These are phyloP conservation scores for Oxytorus armatus DNA, from an alignment of 2,888 invertebrate species.

Conservation along the genomic window DNA sequence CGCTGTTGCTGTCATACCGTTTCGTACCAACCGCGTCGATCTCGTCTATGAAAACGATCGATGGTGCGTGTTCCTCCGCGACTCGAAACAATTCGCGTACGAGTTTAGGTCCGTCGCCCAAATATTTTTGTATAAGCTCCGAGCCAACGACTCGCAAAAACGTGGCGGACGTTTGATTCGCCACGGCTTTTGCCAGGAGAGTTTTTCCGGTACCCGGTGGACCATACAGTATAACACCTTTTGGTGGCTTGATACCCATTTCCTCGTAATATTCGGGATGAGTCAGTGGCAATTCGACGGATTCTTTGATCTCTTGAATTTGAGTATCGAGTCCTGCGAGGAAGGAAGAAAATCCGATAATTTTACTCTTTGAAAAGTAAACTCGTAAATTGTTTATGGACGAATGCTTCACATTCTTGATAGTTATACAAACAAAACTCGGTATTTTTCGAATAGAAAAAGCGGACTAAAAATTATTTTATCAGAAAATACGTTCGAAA, in stretches of 20 bases:
- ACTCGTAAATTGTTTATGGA: no score
- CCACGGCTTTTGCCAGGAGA: constrained; percentile 98
- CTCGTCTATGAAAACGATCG: constrained; percentile 99
- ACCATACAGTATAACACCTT: constrained; percentile 99
- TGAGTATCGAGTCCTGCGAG: constrained; percentile 94
- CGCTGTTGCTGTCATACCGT: constrained; percentile 99
- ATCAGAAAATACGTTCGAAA: no score
- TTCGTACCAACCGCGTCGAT: constrained; percentile 99
- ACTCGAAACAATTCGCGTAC: constrained; percentile 99
- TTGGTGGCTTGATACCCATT: constrained; percentile 99
- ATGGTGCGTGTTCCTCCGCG: constrained; percentile 99
- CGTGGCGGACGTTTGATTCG: constrained; percentile 99
- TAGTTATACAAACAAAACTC: no score
- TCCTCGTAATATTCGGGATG: constrained; percentile 99
- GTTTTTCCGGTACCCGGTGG: constrained; percentile 99
- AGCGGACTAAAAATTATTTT: no score
- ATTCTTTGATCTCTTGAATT: constrained; percentile 99
- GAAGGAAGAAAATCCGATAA: constrained; percentile 5
- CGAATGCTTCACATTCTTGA: no score
- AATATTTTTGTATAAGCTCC: constrained; percentile 99
- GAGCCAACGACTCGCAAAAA: constrained; percentile 99
- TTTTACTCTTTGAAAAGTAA: no score
- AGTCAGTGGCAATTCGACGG: constrained; percentile 98
- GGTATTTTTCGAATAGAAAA: no score
- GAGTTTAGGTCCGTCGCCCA: constrained; percentile 99